These are phyloP conservation scores for Pteropus rufus DNA, from an alignment of 2,797 vertebrate species.

Conservation along the genomic window DNA sequence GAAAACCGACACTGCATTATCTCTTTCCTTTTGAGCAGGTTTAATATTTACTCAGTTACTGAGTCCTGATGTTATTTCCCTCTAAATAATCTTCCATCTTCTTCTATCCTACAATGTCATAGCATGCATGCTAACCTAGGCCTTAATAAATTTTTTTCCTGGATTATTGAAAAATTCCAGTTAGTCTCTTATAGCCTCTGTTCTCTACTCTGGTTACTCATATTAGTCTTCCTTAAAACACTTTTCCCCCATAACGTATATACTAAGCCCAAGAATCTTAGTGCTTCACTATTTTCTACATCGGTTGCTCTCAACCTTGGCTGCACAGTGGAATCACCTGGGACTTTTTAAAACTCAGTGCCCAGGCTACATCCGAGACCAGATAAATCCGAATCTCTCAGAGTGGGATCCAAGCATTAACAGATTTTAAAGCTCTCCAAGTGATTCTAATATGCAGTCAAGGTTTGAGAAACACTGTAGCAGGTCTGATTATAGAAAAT, in stretches of 20 bases:
- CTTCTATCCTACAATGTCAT: neutral
- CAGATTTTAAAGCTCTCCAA: conserved; percentile 36
- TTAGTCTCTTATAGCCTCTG: neutral
- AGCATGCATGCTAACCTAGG: neutral
- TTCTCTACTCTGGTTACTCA: neutral
- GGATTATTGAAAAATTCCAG: conserved; percentile 14
- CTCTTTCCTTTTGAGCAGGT: conserved; percentile 10
- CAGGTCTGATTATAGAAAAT: neutral
- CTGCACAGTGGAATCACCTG: neutral
- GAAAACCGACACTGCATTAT: conserved; percentile 24
- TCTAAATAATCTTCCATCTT: neutral
- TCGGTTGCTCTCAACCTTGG: neutral
- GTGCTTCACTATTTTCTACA: conserved; percentile 10
- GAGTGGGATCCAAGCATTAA: neutral
- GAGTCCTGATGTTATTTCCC: neutral
- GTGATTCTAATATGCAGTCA: conserved; percentile 6
- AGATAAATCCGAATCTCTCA: conserved; percentile 34
- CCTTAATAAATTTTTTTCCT: conserved; percentile 1
- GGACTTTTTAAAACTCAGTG: conserved; percentile 15
- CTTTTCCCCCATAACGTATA: neutral
- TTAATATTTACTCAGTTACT: neutral
- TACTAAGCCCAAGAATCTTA: neutral
- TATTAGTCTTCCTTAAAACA: conserved; percentile 26
- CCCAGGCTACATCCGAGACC: neutral
- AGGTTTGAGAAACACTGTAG: neutral